Base-by-base conservation (phyloP, 2,113 vertebrate genomes). In the Tursiops truncatus region DNA sequence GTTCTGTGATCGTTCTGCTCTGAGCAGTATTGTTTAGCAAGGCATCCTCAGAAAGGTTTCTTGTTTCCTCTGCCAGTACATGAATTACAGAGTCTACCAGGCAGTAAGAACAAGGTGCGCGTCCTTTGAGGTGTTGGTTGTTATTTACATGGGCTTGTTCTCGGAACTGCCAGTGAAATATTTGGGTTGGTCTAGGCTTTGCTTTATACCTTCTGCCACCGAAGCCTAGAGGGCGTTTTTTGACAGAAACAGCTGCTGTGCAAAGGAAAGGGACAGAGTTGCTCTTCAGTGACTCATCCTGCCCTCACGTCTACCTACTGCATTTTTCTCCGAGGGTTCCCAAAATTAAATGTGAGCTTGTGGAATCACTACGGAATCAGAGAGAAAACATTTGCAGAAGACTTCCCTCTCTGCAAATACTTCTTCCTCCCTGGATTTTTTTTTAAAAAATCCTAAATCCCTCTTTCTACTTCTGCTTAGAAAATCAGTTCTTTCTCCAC, bases 91-190 rank as follows among this genome's bases (percentile, higher is more conserved):
- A 62, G 38, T 47, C 38, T n/a, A 3, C 50, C 26, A 18, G 58
- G 50, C 76, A 25, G 12, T 6, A 28, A 62, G 60, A 60, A 53
- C 0, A 0, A 13, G 13, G 15, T 6, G 1, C 28, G 21, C 67
- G 28, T 58, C 56, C 17, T 31, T 44, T 20, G 26, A 33, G 58
- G 23, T 17, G 28, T 6, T 17, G 50, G 28, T n/a, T 0, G 58
- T 47, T 26, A 14, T 41, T 94, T 47, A 58, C 41, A 6, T 10
- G 25, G 14, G 0, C 31, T 47, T 68, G 41, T 76, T 88, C 41
- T 76, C 23, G 2, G 36, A 84, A 82, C 60, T 14, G 28, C 50
- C 53, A 18, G 3, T n/a, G 38, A 81, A 60, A 47, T 76, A 47
- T 9, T 82, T 82, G 50, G 41, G 28, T 33, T 53, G 38, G 38